Conservation (phyloP, 2,797 vertebrate genomes). For the Anguilla marmorata region DNA sequence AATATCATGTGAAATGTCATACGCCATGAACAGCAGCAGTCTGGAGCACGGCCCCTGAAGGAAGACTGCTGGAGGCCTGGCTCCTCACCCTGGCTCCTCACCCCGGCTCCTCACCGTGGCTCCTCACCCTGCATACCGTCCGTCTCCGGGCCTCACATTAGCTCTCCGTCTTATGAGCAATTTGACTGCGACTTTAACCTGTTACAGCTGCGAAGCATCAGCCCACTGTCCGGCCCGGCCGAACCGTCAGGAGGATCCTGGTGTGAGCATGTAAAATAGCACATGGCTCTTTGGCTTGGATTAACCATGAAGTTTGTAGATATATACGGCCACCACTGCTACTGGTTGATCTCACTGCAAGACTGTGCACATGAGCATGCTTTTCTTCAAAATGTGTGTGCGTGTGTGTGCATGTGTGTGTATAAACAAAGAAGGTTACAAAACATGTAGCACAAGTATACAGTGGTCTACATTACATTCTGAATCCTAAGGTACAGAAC, state of each 20-base stretch:
- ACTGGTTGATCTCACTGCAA: neutral
- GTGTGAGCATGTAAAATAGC: neutral
- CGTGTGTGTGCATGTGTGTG: neutral
- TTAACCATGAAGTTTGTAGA: neutral
- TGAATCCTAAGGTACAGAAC: neutral
- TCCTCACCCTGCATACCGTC: neutral
- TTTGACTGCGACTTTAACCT: too few relatives aligned
- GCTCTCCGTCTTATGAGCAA: neutral
- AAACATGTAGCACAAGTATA: neutral
- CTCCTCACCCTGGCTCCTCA: too few relatives aligned
- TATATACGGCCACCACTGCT: neutral
- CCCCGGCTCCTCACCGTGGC: too few relatives aligned
- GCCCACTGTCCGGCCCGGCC: neutral
- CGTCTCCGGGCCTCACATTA: neutral
- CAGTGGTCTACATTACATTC: neutral
- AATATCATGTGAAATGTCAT: constrained; percentile 13
- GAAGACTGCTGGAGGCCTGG: neutral
- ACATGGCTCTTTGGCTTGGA: neutral
- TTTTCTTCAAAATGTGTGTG: neutral
- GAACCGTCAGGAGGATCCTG: neutral
- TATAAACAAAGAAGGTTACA: neutral
- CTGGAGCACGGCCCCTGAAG: neutral
- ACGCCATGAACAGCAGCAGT: neutral
- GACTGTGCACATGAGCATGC: neutral
- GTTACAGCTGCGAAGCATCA: neutral